A percentile compares a stretch with the other conserved stretches of the same genome.
Conservation (phyloP, 1,140 invertebrate species). For the Eubasilissa regina region DNA sequence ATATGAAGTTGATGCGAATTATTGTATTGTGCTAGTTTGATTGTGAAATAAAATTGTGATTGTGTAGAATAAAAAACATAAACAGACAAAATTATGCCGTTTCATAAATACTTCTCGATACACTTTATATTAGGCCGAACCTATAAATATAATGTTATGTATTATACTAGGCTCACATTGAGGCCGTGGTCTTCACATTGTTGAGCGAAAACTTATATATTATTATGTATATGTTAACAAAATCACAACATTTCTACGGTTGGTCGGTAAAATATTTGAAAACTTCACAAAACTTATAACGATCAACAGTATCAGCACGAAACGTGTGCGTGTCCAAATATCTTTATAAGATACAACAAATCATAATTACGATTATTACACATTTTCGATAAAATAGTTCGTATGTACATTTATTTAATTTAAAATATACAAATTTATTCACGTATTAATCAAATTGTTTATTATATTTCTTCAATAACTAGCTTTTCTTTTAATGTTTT, state of each 20-base stretch:
- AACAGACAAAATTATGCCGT: too few relatives aligned
- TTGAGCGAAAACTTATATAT: slow-evolving; percentile 8
- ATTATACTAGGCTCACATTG: slow-evolving; percentile 4
- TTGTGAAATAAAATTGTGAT: too few relatives aligned
- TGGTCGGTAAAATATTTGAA: slow-evolving; percentile 18
- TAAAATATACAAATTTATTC: slow-evolving; percentile 30
- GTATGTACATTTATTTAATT: slow-evolving; percentile 14
- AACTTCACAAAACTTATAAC: slow-evolving; percentile 6
- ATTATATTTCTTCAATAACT: neutral
- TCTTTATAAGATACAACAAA: slow-evolving; percentile 28
- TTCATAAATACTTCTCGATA: neutral
- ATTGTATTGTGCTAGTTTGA: too few relatives aligned
- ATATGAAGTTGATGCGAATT: too few relatives aligned
- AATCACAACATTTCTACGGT: slow-evolving; percentile 3
- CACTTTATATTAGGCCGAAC: neutral
- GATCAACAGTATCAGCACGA: neutral
- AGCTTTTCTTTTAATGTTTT: too few relatives aligned
- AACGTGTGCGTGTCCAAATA: neutral
- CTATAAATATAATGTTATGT: neutral
- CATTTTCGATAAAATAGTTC: slow-evolving; percentile 33
- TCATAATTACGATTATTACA: slow-evolving; percentile 5
- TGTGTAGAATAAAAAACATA: too few relatives aligned
- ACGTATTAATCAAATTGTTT: neutral
- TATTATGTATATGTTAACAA: slow-evolving; percentile 12
- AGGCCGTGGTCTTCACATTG: slow-evolving; percentile 9